Conservation (phyloP, 1,140 invertebrate species). For the Caenorhabditis briggsae region DNA sequence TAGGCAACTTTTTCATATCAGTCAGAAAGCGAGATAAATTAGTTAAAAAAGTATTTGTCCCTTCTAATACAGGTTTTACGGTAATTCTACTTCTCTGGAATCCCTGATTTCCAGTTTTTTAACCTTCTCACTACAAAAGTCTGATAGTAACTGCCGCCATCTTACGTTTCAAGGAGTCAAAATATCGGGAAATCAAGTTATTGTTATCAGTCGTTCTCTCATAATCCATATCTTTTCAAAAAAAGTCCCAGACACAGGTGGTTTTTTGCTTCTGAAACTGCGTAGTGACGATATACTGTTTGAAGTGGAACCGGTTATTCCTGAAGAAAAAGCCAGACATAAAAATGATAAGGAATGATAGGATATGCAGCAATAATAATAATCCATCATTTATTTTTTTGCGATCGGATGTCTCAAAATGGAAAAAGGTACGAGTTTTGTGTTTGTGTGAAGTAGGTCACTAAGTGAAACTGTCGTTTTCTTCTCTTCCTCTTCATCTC, state of each 20-base stretch:
- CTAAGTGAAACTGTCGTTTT: constrained; percentile 46
- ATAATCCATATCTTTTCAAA: background rate
- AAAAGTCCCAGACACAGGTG: too few species aligned
- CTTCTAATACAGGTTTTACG: too few species aligned
- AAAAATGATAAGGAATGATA: background rate
- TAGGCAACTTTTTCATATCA: too few species aligned
- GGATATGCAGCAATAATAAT: too few species aligned
- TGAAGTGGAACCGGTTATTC: constrained; percentile 15
- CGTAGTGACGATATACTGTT: background rate
- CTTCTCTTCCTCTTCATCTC: constrained; percentile 13
- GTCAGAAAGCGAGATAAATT: too few species aligned
- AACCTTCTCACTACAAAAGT: too few species aligned
- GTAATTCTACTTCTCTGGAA: too few species aligned
- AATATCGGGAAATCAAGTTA: constrained; percentile 26
- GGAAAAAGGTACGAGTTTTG: constrained; percentile 5
- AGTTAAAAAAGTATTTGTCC: too few species aligned
- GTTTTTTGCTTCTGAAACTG: background rate
- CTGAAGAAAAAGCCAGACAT: constrained; percentile 22
- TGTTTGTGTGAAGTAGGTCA: constrained; percentile 50
- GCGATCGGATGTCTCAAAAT: background rate
- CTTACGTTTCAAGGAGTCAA: too few species aligned
- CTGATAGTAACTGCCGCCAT: too few species aligned
- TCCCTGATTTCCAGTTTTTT: too few species aligned
- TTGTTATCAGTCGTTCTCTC: background rate
- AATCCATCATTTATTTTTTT: too few species aligned